Evolutionary conservation across 2,888 invertebrate species (phyloP), one percentile per base, ranked within the genome.

Genomic region (Acleris cristana): DNA sequence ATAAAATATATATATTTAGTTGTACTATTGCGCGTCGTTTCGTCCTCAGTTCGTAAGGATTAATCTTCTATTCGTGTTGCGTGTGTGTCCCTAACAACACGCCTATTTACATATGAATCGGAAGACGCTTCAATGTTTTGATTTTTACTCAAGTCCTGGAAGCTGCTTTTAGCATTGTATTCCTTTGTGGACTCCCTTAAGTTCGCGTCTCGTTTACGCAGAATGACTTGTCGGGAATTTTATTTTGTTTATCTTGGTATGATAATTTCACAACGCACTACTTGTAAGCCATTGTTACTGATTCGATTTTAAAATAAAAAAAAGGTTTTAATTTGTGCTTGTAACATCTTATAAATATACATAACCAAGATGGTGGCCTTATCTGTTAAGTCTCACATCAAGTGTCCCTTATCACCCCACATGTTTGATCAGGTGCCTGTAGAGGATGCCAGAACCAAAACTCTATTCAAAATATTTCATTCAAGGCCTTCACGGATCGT

Each of bases 391-490:
- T 84, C 84, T 84, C 84, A 86, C 87, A 90, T 90, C 90, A 91
- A 91, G 92, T 92, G 91, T 84, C 79, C 83, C 85, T 90, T 92
- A 91, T 92, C 92, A 83, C 76, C 82, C 85, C 87, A 84, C 82
- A 84, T 92, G 88, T 92, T 92, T 92, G 88, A 90, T 90, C 92
- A 92, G 92, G 92, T 92, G 92, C 83, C 80, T 76, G 76, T 77
- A 70, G 74, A 81, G 81, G 79, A 84, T 81, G 80, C 83, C 81
- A 78, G 82, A 79, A 81, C 80, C 83, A 79, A 82, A 82, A 80
- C 80, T 79, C 83, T 76, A 73, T 72, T 74, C 71, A 77, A 74
- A 10, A 18, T 48, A 72, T 72, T 70, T 64, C 76, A 76, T 73
- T 82, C 90, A 90, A 90, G 90, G 89, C 82, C 85, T 79, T 61